Conservation (phyloP, 92 coral and sea anemone genomes). For the Phymanthus crucifer region DNA sequence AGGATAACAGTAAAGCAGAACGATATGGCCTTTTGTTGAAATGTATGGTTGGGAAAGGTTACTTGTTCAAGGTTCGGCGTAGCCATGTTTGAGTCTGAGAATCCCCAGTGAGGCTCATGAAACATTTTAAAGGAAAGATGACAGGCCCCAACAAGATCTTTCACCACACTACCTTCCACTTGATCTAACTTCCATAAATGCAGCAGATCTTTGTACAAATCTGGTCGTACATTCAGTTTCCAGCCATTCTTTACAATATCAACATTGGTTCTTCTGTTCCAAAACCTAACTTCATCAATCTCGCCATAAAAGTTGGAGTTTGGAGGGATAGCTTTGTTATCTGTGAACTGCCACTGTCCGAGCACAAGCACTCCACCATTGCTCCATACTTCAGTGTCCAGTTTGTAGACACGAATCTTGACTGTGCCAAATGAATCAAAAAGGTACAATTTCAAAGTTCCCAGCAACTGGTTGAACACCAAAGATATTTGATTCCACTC, state of each 20-base stretch:
- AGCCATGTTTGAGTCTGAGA: conserved; percentile 86
- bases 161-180: conserved; percentile 71
- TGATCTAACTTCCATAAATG: conserved; percentile 95
- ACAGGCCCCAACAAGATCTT: conserved; percentile 65
- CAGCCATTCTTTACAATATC: conserved; percentile 75
- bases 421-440: conserved; percentile 56
- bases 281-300: conserved; percentile 83
- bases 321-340: conserved; percentile 46
- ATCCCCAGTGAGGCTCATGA: conserved; percentile 81
- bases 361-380: conserved; percentile 65
- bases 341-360: conserved; percentile 82
- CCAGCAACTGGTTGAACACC: conserved; percentile 68
- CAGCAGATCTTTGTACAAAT: conserved; percentile 66
- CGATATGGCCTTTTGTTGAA: conserved; percentile 49
- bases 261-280: conserved; percentile 79
- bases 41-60: conserved; percentile 26
- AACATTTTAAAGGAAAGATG: conserved; percentile 65
- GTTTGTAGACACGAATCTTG: conserved; percentile 67
- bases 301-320: conserved; percentile 74
- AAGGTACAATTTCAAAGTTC: conserved; percentile 73
- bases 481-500: conserved; percentile 86
- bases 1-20: conserved; percentile 70
- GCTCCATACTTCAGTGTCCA: conserved; percentile 57
- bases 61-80: conserved; percentile 4
- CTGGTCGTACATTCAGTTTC: conserved; percentile 66